These are phyloP conservation scores for Mungos mungo DNA, from an alignment of 2,113 vertebrate species.

Conservation along the genomic window DNA sequence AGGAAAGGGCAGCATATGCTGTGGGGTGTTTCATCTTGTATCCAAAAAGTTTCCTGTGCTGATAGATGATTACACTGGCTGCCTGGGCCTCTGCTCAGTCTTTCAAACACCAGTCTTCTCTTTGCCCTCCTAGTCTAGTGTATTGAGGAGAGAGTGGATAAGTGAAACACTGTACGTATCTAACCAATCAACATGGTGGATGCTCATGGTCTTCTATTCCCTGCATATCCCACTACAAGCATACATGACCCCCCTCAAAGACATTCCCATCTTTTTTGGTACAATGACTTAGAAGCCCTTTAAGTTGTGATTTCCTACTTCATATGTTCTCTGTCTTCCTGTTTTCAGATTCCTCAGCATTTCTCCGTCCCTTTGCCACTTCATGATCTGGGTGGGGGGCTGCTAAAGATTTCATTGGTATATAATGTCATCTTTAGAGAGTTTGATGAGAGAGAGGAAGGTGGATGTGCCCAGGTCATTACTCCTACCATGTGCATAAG, in stretches of 20 bases:
- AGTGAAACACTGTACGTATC: neutral
- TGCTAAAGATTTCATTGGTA: neutral
- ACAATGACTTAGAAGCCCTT: neutral
- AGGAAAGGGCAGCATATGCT: neutral
- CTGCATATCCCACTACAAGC: fast-evolving
- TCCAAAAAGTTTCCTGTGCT: fast-evolving
- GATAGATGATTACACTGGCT: neutral
- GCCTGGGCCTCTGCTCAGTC: neutral
- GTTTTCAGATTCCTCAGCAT: neutral
- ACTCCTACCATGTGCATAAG: neutral
- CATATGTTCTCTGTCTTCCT: neutral
- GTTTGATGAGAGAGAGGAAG: neutral
- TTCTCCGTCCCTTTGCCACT: neutral
- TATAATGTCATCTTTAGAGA: neutral
- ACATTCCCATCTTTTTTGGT: neutral
- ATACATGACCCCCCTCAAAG: neutral
- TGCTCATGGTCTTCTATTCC: neutral
- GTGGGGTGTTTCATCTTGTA: neutral
- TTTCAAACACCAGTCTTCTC: neutral
- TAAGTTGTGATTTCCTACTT: neutral
- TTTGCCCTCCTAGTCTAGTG: neutral
- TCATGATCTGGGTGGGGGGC: neutral
- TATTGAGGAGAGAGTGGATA: neutral
- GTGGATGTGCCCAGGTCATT: neutral
- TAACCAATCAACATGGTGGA: neutral